Evolutionary conservation across 2,888 invertebrate genomes (phyloP).

Genomic region (Orthosia gothica): DNA sequence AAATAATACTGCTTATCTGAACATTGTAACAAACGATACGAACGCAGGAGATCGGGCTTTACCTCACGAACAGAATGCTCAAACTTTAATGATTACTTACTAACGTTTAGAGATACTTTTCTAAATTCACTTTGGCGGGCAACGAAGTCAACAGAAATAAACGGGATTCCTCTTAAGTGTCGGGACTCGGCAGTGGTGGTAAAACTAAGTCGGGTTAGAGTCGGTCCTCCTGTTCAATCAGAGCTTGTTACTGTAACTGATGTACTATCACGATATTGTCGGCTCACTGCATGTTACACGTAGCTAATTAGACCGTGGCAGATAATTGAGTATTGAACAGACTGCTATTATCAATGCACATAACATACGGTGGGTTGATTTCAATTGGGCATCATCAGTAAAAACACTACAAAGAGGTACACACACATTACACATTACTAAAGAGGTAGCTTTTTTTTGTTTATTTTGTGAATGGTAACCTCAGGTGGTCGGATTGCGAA

Average conservation of each 20-base stretch:
- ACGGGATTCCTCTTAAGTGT: slow-evolving; percentile 55
- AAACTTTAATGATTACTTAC: slow-evolving; percentile 38
- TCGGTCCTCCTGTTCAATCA: slow-evolving; percentile 42
- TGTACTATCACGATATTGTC: slow-evolving; percentile 30
- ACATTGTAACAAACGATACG: slow-evolving; percentile 55
- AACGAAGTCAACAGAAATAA: slow-evolving; percentile 57
- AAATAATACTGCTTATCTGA: slow-evolving; percentile 38
- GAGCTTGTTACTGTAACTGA: slow-evolving; percentile 43
- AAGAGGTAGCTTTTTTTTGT: no score
- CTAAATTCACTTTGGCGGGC: slow-evolving; percentile 53
- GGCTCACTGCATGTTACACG: slow-evolving; percentile 54
- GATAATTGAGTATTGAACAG: slow-evolving; percentile 49
- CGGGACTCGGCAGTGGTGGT: slow-evolving; percentile 44
- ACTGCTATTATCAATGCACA: slow-evolving; percentile 10
- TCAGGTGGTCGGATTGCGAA: no score
- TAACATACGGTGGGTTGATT: not conserved
- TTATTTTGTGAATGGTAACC: no score
- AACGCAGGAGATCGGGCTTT: slow-evolving; percentile 34
- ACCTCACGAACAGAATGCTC: slow-evolving; percentile 47
- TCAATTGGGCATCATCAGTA: not conserved
- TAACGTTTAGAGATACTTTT: slow-evolving; percentile 55
- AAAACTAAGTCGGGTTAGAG: slow-evolving; percentile 49
- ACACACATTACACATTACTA: no score
- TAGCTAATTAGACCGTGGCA: slow-evolving; percentile 52
- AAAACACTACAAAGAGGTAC: no score